phyloP scores from a whole-genome alignment of 2,113 vertebrate genomes.

The Galbula dea region DNA sequence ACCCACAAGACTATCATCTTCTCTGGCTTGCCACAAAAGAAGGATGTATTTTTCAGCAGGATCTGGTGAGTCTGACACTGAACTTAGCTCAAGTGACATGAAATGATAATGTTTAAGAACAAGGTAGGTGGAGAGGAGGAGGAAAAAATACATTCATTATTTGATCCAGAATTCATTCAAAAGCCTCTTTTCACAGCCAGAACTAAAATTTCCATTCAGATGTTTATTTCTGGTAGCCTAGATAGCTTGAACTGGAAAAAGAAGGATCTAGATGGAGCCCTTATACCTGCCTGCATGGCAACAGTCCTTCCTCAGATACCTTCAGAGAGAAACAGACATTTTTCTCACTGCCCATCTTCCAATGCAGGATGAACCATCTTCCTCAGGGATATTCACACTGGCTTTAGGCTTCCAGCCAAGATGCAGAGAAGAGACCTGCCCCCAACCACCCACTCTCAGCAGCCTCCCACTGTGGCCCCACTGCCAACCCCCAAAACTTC shows the following conservation, averaged over 20 bases:
- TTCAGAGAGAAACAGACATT: background rate
- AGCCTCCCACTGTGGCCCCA: background rate
- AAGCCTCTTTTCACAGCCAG: slow-evolving; percentile 39
- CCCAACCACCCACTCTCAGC: background rate
- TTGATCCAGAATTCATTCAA: slow-evolving; percentile 56
- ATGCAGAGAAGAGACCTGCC: background rate
- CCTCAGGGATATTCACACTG: background rate
- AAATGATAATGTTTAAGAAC: slow-evolving; percentile 60
- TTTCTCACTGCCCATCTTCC: background rate
- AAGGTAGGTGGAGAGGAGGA: slow-evolving; percentile 54
- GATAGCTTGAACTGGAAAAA: background rate
- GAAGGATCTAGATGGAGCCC: background rate
- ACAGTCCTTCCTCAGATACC: background rate
- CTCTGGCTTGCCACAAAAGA: slow-evolving; percentile 16
- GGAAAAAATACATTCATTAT: slow-evolving; percentile 50
- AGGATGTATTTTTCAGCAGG: slow-evolving; percentile 38
- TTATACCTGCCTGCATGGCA: background rate
- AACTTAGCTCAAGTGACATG: slow-evolving; percentile 55
- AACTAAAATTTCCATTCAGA: slow-evolving; percentile 53
- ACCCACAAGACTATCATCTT: slow-evolving; percentile 34
- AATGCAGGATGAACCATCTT: background rate
- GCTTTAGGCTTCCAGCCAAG: background rate
- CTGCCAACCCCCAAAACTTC: background rate
- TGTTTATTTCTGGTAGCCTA: slow-evolving; percentile 29
- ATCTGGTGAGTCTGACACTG: slow-evolving; percentile 53